Conservation (phyloP, 2,113 vertebrate genomes). For the Leucopsar rothschildi region DNA sequence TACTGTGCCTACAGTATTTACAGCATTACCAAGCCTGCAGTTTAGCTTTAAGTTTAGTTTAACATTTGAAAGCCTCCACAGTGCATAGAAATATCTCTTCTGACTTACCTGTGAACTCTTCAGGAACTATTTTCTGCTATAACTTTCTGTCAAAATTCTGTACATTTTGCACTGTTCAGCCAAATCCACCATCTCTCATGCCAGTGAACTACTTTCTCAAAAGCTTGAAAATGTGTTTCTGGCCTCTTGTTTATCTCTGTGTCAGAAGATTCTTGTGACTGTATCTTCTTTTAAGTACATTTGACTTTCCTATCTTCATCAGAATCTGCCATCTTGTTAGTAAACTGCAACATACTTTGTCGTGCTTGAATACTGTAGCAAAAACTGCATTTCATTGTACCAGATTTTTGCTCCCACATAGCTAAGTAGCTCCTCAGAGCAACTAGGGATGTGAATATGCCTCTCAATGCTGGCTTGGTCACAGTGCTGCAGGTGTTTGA, state of each 20-base stretch:
- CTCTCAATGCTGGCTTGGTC: background rate
- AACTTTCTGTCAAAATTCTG: background rate
- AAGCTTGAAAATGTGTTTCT: background rate
- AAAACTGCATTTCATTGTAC: background rate
- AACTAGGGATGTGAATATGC: background rate
- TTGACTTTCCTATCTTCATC: background rate
- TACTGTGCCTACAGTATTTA: background rate
- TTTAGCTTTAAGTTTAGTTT: background rate
- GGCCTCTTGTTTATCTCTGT: background rate
- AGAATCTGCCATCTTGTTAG: background rate
- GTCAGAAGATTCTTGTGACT: background rate
- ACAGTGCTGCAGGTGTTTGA: background rate
- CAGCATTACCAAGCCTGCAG: background rate
- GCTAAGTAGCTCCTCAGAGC: background rate
- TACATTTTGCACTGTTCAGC: background rate
- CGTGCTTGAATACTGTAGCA: background rate
- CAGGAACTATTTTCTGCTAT: background rate
- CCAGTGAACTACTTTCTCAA: background rate
- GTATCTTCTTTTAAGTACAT: background rate
- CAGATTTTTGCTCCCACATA: accelerated
- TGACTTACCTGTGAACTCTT: background rate
- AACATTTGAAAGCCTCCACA: background rate
- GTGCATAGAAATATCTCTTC: background rate
- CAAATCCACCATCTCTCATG: background rate
- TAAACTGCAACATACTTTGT: background rate